Percentiles rank a stretch among this genome's conserved stretches.
Evolutionary conservation across 2,888 invertebrate genomes (phyloP).

Genomic region (Drosophila demipolita): DNA sequence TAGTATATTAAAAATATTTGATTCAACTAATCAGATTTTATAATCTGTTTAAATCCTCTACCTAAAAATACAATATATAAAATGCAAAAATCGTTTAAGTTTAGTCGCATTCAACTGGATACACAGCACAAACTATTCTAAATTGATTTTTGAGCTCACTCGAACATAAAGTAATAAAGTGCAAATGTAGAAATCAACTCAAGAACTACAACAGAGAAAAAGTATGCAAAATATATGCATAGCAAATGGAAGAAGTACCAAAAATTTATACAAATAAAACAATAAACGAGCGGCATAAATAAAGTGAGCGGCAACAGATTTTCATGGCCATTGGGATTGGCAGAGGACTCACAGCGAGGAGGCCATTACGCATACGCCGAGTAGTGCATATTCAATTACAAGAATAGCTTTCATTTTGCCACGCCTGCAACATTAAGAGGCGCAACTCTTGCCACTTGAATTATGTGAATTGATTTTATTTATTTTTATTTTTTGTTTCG

Average conservation of each 20-base stretch:
- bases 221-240: slow-evolving; percentile 41
- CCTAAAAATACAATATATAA: neutral
- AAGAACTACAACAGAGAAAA: slow-evolving; percentile 6
- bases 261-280: slow-evolving; percentile 69
- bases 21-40: neutral
- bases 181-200: slow-evolving; percentile 5
- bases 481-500: slow-evolving; percentile 3
- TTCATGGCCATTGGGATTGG: slow-evolving; percentile 28
- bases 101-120: too few relatives aligned
- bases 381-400: slow-evolving; percentile 69
- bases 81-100: neutral
- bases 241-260: slow-evolving; percentile 27
- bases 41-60: neutral
- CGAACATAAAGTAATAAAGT: slow-evolving; percentile 4
- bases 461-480: slow-evolving; percentile 34
- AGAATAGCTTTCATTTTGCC: slow-evolving; percentile 45
- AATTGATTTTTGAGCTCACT: neutral
- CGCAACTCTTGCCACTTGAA: slow-evolving; percentile 46
- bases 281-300: slow-evolving; percentile 60
- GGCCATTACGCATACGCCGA: slow-evolving; percentile 48
- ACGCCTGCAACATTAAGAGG: slow-evolving; percentile 39
- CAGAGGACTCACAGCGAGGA: slow-evolving; percentile 4
- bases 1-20: neutral
- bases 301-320: slow-evolving; percentile 43
- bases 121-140: neutral